Base-by-base conservation (phyloP, 1,140 invertebrate species). In the Drosophila bocqueti region DNA sequence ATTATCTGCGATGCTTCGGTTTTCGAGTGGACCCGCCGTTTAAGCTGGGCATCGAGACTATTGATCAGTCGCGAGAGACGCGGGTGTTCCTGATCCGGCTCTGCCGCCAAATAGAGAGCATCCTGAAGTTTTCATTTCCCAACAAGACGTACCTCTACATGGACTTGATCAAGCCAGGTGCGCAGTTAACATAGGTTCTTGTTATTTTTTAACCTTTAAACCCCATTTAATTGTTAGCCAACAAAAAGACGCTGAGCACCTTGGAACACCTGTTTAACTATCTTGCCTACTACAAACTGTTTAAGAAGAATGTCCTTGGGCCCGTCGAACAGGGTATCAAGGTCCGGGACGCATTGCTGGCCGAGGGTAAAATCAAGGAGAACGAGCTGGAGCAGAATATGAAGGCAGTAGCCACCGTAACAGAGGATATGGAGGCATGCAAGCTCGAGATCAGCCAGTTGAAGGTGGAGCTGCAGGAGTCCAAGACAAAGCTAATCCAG, bases 241-340 rank as follows among this genome's bases (percentile, higher is more conserved):
- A 60, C 8, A 86, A 81, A 18, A 92, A 91, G 45, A 92, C 90
- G 0, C 18, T 60, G 0, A 76, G 66, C 50, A 79, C 76, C 0
- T 34, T 92, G 40, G 77, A 76, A n/a, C 73, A 72, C 1, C 62
- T 92, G 10, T 79, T 91, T 21, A 92, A 92, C 36, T 92, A 86
- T 34, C 66, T 58, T 29, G 84, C 71, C 7, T 92, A 83, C 46
- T 92, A 83, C 42, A 91, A 86, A 15, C 43, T 83, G 68, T 80
- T 79, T 8, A 92, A 90, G 6, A 78, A 71, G 13, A 68, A 73
- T 15, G 67, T 92, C 7, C 57, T 91, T 9, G 49, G 45, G 1
- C 78, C 75, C 0, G 65, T 84, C 8, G 65, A 80, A 4, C 73
- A 89, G 16, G 13, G 36, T 11, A 36, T 76, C 10, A 81, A 65